Evolutionary conservation across 2,888 invertebrate genomes (phyloP), one percentile per base, ranked within the genome.

Genomic region (Thysanoteuthis rhombus): DNA sequence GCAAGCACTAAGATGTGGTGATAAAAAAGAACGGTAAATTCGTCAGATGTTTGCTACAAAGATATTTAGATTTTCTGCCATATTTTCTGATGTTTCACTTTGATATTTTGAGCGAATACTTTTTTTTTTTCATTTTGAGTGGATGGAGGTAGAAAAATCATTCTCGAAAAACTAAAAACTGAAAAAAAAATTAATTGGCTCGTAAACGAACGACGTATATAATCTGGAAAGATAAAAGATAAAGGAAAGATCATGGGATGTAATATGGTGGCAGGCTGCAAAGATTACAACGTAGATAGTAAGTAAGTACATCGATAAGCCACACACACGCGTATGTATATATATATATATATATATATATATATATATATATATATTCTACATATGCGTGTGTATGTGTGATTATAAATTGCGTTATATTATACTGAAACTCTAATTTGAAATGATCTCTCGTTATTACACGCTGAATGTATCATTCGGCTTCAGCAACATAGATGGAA

Each of bases 291-390:
- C n/a, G 19, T 36, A 75, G 75, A 75, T 75, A n/a, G 19, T 16
- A 16, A n/a, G 10, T 16, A 36, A 75, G 36, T 1, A 28, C 32
- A 32, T 75, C 3, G n/a, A 75, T 25, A 52, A 2, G 22, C 19
- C 52, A 22, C 52, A 22, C 52, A 22, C 5, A 22, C 52, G 5
- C 52, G 5, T 52, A 22, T 52, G 8, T n/a, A n/a, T 75, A n/a
- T 75, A n/a, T n/a, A n/a, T n/a, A n/a, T 75, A n/a, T 75, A 75
- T 75, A n/a, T 75, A 75, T 75, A 75, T 75, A 75, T 75, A 75
- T 75, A 75, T 58, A 58, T 58, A 58, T 58, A 52, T 52, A 58
- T 28, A 58, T 28, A 58, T 58, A 28, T 58, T n/a, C n/a, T n/a
- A n/a, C n/a, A 58, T 58, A 42, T 42, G 42, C 6, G 42, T 42